These are phyloP conservation scores for Pristis pectinata DNA, from an alignment of 2,797 vertebrate species.

Conservation along the genomic window DNA sequence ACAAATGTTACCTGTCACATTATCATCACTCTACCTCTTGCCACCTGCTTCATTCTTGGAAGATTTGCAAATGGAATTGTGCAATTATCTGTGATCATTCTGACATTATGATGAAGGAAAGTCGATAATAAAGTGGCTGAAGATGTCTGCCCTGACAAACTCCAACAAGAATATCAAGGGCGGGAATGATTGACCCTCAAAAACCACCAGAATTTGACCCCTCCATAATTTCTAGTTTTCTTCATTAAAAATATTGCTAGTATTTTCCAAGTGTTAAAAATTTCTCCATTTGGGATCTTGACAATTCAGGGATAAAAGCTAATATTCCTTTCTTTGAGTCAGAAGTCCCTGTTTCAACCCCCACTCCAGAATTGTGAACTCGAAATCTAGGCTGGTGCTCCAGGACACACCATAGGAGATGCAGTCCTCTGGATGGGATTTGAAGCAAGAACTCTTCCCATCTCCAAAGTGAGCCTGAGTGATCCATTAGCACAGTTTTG, in stretches of 20 bases:
- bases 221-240: not conserved
- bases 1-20: too few relatives aligned
- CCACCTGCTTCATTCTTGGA: too few relatives aligned
- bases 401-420: not conserved
- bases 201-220: not conserved
- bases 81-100: too few relatives aligned
- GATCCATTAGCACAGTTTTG: not conserved
- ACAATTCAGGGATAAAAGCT: not conserved
- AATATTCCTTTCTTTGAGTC: not conserved
- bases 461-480: not conserved
- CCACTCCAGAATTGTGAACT: not conserved
- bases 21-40: too few relatives aligned
- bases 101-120: too few relatives aligned
- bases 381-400: not conserved
- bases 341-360: not conserved
- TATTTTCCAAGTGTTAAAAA: not conserved
- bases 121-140: too few relatives aligned
- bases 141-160: too few relatives aligned
- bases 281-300: not conserved
- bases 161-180: too few relatives aligned
- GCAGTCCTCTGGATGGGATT: not conserved
- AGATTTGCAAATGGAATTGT: too few relatives aligned
- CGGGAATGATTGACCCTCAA: too few relatives aligned
- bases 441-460: not conserved
- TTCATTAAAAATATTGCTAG: not conserved